Conservation (phyloP, 2,888 invertebrate species). For the Ichneumoninae sp. region DNA sequence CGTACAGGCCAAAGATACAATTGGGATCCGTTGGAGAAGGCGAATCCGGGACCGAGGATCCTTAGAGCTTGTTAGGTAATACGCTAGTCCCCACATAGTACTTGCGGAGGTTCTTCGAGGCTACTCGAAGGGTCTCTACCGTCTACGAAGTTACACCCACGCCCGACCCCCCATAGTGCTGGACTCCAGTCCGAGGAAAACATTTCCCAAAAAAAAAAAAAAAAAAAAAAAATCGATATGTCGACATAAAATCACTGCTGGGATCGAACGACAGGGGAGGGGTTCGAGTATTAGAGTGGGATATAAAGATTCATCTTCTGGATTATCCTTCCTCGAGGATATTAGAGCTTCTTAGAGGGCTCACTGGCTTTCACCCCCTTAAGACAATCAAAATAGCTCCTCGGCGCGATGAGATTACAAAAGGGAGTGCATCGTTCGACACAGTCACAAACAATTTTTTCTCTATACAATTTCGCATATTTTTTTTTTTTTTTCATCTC, state of each 20-base stretch:
- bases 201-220: constrained; percentile 23
- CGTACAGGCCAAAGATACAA: constrained; percentile 9
- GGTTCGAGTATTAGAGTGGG: constrained; percentile 28
- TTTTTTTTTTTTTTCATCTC: background rate
- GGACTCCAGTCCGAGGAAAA: constrained; percentile 27
- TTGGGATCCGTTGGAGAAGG: constrained; percentile 31
- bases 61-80: constrained; percentile 59
- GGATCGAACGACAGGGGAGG: constrained; percentile 10
- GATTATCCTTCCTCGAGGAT: constrained; percentile 53
- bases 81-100: constrained; percentile 33
- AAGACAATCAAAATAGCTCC: constrained; percentile 64
- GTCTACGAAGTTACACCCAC: constrained; percentile 22
- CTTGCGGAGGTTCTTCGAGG: constrained; percentile 37
- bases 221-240: background rate
- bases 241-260: constrained; percentile 40
- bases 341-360: constrained; percentile 67
- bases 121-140: constrained; percentile 41
- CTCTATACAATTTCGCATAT: background rate
- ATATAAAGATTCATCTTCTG: constrained; percentile 43
- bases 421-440: constrained; percentile 26
- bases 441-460: background rate
- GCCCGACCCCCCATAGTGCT: constrained; percentile 5
- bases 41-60: constrained; percentile 36
- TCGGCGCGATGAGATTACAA: constrained; percentile 61
- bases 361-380: constrained; percentile 66